These are phyloP conservation scores for Acomys russatus DNA, from an alignment of 2,797 vertebrate genomes.

Conservation along the genomic window DNA sequence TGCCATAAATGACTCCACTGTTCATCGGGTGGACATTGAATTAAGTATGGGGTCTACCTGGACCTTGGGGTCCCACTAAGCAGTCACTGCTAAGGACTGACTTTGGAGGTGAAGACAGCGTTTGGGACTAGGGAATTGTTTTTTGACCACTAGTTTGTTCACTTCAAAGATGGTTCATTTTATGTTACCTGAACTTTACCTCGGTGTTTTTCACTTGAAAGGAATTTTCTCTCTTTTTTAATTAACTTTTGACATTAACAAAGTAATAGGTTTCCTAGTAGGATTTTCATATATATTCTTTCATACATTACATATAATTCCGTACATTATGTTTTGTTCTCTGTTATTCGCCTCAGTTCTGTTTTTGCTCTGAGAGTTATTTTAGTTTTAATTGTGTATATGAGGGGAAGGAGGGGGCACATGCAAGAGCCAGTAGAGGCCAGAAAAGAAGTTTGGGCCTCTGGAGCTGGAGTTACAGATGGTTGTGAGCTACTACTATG, in stretches of 20 bases:
- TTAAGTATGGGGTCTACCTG: background rate
- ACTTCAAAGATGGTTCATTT: background rate
- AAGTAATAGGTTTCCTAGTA: background rate
- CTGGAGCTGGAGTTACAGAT: background rate
- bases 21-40: background rate
- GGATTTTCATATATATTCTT: background rate
- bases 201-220: slow-evolving; percentile 13
- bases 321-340: background rate
- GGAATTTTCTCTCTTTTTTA: background rate
- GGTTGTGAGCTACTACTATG: background rate
- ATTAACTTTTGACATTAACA: background rate
- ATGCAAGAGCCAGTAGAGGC: too few relatives aligned
- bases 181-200: slow-evolving; percentile 19
- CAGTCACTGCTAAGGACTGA: background rate
- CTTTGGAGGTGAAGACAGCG: background rate
- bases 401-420: too few relatives aligned
- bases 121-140: background rate
- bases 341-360: background rate
- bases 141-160: background rate
- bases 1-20: background rate
- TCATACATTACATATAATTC: background rate
- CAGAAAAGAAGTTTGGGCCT: too few relatives aligned
- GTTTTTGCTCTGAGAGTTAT: background rate
- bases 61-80: background rate
- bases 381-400: background rate